These are phyloP conservation scores for Eretmochelys imbricata DNA, from an alignment of 2,113 vertebrate species.

Conservation along the genomic window DNA sequence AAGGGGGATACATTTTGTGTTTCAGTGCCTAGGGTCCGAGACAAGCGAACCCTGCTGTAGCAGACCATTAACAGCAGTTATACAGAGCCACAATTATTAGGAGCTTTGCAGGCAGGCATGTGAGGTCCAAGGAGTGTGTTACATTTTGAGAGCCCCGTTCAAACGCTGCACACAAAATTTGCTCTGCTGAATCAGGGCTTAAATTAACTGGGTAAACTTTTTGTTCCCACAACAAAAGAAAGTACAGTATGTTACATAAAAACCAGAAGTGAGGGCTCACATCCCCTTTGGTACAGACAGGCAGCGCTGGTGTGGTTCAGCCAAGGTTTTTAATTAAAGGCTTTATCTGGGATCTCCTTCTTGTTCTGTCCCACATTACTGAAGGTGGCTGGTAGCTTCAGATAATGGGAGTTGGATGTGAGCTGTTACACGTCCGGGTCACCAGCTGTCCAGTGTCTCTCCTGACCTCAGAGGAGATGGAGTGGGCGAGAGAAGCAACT, in stretches of 20 bases:
- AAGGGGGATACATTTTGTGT: background rate
- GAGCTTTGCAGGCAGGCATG: background rate
- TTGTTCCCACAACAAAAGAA: background rate
- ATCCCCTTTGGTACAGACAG: background rate
- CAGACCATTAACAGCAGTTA: no score
- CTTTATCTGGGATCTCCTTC: background rate
- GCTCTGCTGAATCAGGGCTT: background rate
- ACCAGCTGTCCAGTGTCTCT: background rate
- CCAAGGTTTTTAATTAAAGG: background rate
- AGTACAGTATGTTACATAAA: background rate
- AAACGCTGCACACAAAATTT: background rate
- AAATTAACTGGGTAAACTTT: background rate
- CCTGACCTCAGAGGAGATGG: background rate
- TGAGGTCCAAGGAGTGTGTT: background rate
- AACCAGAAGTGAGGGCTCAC: background rate
- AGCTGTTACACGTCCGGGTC: background rate
- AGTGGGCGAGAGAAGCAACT: background rate
- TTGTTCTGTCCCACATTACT: background rate
- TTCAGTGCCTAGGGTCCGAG: background rate
- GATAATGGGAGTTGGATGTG: background rate
- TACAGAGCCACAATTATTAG: background rate
- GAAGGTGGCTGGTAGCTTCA: background rate
- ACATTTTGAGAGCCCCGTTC: background rate
- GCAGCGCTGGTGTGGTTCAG: background rate
- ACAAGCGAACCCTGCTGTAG: background rate